Conservation (phyloP, 2,113 vertebrate genomes). For the Rhea americana region DNA sequence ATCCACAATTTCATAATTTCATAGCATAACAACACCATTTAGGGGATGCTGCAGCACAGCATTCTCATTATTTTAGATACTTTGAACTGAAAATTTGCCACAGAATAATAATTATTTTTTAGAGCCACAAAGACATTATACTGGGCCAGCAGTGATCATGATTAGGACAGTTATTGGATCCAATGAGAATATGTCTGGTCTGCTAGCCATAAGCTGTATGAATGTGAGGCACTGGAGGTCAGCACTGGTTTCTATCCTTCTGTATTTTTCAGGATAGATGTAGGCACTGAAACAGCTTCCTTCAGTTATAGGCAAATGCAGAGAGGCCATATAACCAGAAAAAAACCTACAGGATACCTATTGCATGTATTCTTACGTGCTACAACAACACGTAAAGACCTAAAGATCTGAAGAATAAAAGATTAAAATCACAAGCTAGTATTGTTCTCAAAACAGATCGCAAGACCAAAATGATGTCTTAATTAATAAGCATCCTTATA, state of each 20-base stretch:
- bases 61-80: too few relatives aligned
- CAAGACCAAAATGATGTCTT: not conserved
- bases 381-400: not conserved
- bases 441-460: not conserved
- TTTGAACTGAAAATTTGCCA: too few relatives aligned
- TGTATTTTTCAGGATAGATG: not conserved
- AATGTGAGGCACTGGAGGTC: rapidly evolving
- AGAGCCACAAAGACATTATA: too few relatives aligned
- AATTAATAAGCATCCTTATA: not conserved
- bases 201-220: not conserved
- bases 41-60: too few relatives aligned
- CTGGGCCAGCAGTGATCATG: too few relatives aligned
- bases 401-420: not conserved
- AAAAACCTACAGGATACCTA: not conserved
- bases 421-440: not conserved
- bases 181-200: too few relatives aligned
- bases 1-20: too few relatives aligned
- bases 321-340: not conserved
- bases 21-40: too few relatives aligned
- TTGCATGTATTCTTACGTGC: not conserved
- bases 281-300: not conserved
- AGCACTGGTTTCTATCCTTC: not conserved
- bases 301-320: not conserved
- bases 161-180: too few relatives aligned
- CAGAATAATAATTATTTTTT: too few relatives aligned